These are phyloP conservation scores for Drosophila tanythrix DNA, from an alignment of 2,888 invertebrate species.

Conservation along the genomic window DNA sequence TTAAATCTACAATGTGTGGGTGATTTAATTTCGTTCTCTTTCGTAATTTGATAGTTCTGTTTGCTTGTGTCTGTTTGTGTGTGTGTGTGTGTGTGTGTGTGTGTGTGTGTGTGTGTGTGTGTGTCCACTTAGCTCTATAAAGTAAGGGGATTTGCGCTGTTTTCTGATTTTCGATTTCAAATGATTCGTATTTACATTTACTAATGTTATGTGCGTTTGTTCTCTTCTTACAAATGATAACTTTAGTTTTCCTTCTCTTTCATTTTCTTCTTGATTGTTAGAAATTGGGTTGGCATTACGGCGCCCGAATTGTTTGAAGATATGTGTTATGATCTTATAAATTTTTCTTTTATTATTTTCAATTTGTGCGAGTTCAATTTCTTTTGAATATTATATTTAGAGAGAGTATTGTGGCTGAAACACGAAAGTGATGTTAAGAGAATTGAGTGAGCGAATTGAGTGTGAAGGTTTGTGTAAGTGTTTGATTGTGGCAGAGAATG, in stretches of 20 bases:
- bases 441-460: constrained; percentile 32
- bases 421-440: constrained; percentile 41
- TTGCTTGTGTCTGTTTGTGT: constrained; percentile 13
- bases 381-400: constrained; percentile 34
- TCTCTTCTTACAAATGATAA: constrained; percentile 58
- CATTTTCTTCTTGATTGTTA: constrained; percentile 55
- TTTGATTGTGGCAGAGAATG: constrained; percentile 38
- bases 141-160: constrained; percentile 71
- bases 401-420: constrained; percentile 43
- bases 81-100: constrained; percentile 17
- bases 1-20: constrained; percentile 28
- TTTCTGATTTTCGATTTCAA: constrained; percentile 37
- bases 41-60: constrained; percentile 26
- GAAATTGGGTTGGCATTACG: constrained; percentile 36
- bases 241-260: constrained; percentile 13
- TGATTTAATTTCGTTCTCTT: constrained; percentile 25
- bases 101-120: constrained; percentile 20
- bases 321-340: constrained; percentile 75
- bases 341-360: constrained; percentile 46
- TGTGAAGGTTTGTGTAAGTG: constrained; percentile 29
- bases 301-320: constrained; percentile 56
- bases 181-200: constrained; percentile 54
- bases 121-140: constrained; percentile 73
- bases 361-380: constrained; percentile 63
- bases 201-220: constrained; percentile 31